These are phyloP conservation scores for Poicephalus gulielmi DNA, from an alignment of 2,113 vertebrate species.

Conservation along the genomic window DNA sequence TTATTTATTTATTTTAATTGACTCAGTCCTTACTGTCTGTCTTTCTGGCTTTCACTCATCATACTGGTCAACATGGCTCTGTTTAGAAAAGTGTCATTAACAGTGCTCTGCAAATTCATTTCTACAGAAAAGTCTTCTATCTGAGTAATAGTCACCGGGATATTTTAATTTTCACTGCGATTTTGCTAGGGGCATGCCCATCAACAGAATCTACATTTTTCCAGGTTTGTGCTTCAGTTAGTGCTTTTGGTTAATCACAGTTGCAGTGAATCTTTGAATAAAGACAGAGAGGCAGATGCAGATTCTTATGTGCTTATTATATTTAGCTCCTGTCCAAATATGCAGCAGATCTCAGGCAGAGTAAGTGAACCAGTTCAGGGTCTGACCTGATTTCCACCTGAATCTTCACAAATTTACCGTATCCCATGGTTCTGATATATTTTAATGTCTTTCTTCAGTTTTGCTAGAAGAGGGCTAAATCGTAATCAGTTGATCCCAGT, in stretches of 20 bases:
- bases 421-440: background rate
- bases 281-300: background rate
- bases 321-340: background rate
- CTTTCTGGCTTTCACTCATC: background rate
- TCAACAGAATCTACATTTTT: background rate
- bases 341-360: background rate
- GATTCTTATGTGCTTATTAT: background rate
- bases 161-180: background rate
- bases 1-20: slow-evolving; percentile 53
- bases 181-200: background rate
- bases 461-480: background rate
- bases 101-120: background rate
- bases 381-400: background rate
- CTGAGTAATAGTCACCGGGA: background rate
- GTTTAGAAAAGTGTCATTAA: background rate
- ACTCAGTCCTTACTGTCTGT: background rate
- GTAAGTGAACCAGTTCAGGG: background rate
- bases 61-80: background rate
- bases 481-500: background rate
- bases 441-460: background rate
- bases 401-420: background rate
- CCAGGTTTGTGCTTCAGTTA: background rate
- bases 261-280: background rate
- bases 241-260: background rate
- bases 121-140: background rate